Conservation (phyloP, 2,113 vertebrate species). For the Pampusana beccarii region DNA sequence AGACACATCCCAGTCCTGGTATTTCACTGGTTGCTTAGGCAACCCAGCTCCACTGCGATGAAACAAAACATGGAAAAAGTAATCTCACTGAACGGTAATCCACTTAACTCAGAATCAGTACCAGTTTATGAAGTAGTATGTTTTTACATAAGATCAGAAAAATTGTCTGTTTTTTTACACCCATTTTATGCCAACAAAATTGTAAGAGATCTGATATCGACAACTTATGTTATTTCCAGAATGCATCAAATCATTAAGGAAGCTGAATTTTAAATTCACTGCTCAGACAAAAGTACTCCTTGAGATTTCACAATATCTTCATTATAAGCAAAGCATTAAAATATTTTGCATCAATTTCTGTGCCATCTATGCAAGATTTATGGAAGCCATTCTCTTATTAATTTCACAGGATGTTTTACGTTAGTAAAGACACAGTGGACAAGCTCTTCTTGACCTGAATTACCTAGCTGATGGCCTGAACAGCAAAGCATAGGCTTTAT, state of each 20-base stretch:
- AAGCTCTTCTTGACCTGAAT: background rate
- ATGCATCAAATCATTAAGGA: background rate
- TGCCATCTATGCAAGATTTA: background rate
- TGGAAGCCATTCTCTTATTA: background rate
- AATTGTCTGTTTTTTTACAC: background rate
- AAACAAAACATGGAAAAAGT: conserved; percentile 2
- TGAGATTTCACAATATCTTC: background rate
- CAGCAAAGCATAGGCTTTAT: background rate
- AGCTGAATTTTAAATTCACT: background rate
- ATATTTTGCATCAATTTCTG: background rate
- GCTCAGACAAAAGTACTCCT: background rate
- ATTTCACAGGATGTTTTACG: background rate
- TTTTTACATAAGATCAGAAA: background rate
- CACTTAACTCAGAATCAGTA: background rate
- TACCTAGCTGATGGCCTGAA: background rate
- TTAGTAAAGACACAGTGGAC: background rate
- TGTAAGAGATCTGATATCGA: background rate
- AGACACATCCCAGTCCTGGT: background rate
- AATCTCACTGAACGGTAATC: conserved; percentile 30
- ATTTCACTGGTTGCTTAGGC: conserved; percentile 48
- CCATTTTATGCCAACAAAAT: background rate
- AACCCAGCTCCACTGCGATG: conserved; percentile 9
- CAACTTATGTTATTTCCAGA: background rate
- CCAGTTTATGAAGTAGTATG: background rate
- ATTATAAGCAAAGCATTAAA: background rate